These are phyloP conservation scores for Pandion haliaetus DNA, from an alignment of 2,113 vertebrate species.

Conservation along the genomic window DNA sequence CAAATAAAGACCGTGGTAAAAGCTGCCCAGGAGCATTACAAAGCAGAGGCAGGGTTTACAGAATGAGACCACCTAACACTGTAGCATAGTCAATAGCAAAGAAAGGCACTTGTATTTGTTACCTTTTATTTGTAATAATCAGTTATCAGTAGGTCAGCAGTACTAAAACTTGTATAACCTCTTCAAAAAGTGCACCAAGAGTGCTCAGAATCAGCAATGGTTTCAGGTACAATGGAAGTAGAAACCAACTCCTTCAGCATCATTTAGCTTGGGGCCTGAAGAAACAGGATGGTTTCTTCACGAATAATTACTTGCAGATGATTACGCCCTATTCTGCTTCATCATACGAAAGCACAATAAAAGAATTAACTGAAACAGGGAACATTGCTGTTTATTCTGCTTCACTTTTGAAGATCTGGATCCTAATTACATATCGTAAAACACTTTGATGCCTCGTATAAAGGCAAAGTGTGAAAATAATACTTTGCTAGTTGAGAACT, in stretches of 20 bases:
- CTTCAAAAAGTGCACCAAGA: not conserved
- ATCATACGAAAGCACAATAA: not conserved
- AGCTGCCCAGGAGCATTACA: not conserved
- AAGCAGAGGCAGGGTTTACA: not conserved
- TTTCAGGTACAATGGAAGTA: not conserved
- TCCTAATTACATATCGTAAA: not conserved
- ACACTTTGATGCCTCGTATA: not conserved
- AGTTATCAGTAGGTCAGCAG: not conserved
- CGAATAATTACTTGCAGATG: not conserved
- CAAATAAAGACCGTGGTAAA: not conserved
- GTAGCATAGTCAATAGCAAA: not conserved
- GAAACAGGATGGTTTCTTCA: not conserved
- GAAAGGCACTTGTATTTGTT: not conserved
- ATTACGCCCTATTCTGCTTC: not conserved
- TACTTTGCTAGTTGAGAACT: not conserved
- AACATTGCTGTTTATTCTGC: not conserved
- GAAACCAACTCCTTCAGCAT: not conserved
- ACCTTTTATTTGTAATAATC: not conserved
- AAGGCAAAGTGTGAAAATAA: conserved; percentile 8
- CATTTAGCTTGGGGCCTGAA: not conserved
- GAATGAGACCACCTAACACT: not conserved
- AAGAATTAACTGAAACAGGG: not conserved
- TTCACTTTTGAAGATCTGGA: not conserved
- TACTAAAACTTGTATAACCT: not conserved
- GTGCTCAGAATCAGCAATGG: not conserved